These are phyloP conservation scores for Gorilla gorilla DNA, from an alignment of 2,113 vertebrate genomes.

Conservation along the genomic window DNA sequence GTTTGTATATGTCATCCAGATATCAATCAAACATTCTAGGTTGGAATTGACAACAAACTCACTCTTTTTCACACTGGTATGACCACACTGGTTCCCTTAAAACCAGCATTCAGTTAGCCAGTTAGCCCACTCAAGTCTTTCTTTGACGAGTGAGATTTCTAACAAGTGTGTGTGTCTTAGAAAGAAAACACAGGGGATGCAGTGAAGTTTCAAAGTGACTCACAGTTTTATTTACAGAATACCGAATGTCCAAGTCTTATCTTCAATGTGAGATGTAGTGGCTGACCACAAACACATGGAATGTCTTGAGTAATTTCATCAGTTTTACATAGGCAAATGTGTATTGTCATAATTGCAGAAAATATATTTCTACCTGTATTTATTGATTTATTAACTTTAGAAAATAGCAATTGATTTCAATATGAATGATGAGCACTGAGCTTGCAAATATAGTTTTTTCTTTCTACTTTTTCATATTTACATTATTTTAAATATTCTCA, in stretches of 20 bases:
- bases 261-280: background rate
- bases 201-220: background rate
- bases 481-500: background rate
- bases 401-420: background rate
- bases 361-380: background rate
- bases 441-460: background rate
- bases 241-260: background rate
- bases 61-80: background rate
- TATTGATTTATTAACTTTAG: background rate
- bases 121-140: background rate
- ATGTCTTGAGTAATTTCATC: background rate
- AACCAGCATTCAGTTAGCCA: background rate
- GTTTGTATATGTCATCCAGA: background rate
- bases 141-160: background rate
- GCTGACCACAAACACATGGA: background rate
- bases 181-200: background rate
- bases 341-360: background rate
- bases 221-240: background rate
- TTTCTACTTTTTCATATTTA: background rate
- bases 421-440: background rate
- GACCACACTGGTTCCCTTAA: background rate
- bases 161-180: background rate
- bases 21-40: background rate
- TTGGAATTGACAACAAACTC: background rate
- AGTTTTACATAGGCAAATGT: background rate